Conservation (phyloP, 2,888 invertebrate genomes). For the Drosophila eohydei region DNA sequence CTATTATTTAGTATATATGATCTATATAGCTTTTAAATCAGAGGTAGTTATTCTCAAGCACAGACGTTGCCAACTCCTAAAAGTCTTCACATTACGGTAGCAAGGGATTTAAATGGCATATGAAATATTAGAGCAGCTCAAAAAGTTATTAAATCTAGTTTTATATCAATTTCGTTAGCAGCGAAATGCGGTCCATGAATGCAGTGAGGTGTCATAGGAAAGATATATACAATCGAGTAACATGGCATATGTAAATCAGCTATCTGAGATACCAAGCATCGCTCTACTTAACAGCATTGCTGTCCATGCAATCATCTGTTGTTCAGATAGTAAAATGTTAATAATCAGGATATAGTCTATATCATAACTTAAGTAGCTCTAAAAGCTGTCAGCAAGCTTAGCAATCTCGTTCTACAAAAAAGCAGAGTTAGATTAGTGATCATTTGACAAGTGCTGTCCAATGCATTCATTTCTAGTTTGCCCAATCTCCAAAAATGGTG, state of each 20-base stretch:
- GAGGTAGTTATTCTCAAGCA: too few species aligned
- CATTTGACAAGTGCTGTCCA: conserved; percentile 3
- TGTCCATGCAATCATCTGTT: not conserved
- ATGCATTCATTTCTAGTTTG: conserved; percentile 10
- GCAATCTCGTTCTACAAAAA: not conserved
- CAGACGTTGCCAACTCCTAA: too few species aligned
- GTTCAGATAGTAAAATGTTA: not conserved
- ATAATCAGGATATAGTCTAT: not conserved
- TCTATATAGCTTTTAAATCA: too few species aligned
- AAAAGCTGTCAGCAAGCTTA: not conserved
- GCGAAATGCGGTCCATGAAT: too few species aligned
- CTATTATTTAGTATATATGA: too few species aligned
- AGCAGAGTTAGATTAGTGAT: not conserved
- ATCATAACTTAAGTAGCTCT: not conserved
- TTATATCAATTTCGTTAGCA: too few species aligned
- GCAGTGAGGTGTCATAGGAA: too few species aligned
- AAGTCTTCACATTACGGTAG: too few species aligned
- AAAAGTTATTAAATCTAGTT: too few species aligned
- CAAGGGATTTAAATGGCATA: too few species aligned
- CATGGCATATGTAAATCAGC: not conserved
- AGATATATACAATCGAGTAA: too few species aligned
- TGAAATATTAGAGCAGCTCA: too few species aligned
- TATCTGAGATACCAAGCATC: not conserved
- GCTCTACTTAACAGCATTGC: not conserved
- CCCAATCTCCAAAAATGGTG: conserved; percentile 26